These are phyloP conservation scores for Hyles euphorbiae DNA, from an alignment of 1,140 invertebrate species.

Conservation along the genomic window DNA sequence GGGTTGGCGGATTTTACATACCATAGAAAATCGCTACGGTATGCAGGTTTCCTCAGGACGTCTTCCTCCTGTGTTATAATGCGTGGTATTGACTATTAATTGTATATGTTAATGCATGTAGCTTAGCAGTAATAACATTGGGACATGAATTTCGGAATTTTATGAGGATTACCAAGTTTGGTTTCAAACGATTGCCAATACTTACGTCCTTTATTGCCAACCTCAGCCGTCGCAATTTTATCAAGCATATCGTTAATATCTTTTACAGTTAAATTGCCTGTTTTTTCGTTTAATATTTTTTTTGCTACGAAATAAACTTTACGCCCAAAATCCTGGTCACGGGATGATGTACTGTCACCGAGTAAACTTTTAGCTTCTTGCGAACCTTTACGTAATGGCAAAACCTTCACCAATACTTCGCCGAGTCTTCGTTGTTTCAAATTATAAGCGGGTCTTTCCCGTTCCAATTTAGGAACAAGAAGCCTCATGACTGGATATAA, in stretches of 20 bases:
- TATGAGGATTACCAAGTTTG: too few relatives aligned
- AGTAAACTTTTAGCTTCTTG: constrained; percentile 42
- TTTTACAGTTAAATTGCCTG: constrained; percentile 33
- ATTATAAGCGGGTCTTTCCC: constrained; percentile 56
- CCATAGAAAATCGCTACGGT: too few relatives aligned
- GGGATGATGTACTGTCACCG: constrained; percentile 37
- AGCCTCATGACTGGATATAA: constrained; percentile 53
- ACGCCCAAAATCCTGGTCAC: constrained; percentile 49
- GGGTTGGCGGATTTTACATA: too few relatives aligned
- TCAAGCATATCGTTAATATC: constrained; percentile 52
- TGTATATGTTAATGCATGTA: too few relatives aligned
- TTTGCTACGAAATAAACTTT: constrained; percentile 49
- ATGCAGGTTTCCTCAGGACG: too few relatives aligned
- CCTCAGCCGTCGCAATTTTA: constrained; percentile 43
- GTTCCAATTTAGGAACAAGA: constrained; percentile 47
- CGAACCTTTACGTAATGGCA: constrained; percentile 45
- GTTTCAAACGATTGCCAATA: background rate
- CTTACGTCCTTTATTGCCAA: constrained; percentile 51
- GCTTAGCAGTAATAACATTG: too few relatives aligned
- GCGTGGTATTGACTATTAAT: too few relatives aligned
- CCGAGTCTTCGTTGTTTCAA: constrained; percentile 57
- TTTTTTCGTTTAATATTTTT: constrained; percentile 13
- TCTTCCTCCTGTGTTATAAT: too few relatives aligned
- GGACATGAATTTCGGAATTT: too few relatives aligned
- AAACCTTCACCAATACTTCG: constrained; percentile 42